phyloP scores from a whole-genome alignment of 2,113 vertebrate genomes.

The Nansenia antarctica region DNA sequence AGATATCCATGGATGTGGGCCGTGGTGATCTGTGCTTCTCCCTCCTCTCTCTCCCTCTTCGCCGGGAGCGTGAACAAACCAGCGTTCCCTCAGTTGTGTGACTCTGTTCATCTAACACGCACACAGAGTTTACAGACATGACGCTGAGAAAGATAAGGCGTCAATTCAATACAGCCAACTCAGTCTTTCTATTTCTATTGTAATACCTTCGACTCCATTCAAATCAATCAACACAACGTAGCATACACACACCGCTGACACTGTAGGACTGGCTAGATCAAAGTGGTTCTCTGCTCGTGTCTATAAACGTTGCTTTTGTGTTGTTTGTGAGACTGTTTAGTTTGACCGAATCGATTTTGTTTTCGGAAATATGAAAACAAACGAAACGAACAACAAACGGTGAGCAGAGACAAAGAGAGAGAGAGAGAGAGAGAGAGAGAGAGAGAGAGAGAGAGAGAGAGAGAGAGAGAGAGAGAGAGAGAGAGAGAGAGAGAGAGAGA shows the following conservation, averaged over 20 bases:
- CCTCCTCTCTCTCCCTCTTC: constrained; percentile 16
- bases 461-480: no score
- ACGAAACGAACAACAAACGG: constrained; percentile 17
- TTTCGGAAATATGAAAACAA: background rate
- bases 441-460: no score
- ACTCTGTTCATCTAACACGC: constrained; percentile 48
- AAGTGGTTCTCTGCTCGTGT: constrained; percentile 3
- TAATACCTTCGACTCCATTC: constrained; percentile 28
- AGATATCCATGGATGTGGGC: constrained; percentile 53
- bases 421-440: no score
- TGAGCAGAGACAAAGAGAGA: background rate
- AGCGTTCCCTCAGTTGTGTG: constrained; percentile 53
- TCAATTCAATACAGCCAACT: constrained; percentile 43
- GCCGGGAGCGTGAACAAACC: background rate
- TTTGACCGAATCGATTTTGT: constrained; percentile 30
- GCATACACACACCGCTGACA: no score
- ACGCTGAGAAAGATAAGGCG: constrained; percentile 49
- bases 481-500: no score
- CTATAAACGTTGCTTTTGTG: background rate
- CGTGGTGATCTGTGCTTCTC: constrained; percentile 54
- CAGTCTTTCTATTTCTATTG: constrained; percentile 38
- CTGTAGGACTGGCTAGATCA: constrained; percentile 35
- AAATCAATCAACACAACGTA: constrained; percentile 25
- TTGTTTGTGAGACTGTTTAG: constrained; percentile 14
- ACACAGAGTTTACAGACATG: constrained; percentile 46